A percentile compares a stretch with the other conserved stretches of the same genome.
These are phyloP conservation scores for Pseudorectes ferrugineus DNA, from an alignment of 2,113 vertebrate species.

Conservation along the genomic window DNA sequence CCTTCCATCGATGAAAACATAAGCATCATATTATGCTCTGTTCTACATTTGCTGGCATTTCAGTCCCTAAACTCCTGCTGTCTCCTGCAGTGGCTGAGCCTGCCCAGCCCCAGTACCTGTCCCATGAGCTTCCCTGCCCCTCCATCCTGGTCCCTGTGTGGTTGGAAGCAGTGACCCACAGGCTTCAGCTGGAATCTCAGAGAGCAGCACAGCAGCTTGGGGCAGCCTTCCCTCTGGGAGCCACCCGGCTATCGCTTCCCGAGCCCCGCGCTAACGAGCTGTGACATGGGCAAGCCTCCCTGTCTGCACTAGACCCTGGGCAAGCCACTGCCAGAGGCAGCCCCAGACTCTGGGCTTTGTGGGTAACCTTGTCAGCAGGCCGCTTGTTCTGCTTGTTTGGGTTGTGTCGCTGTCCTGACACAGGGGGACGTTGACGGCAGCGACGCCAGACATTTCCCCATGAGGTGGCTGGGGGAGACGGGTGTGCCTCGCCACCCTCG, in stretches of 20 bases:
- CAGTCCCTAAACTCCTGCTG: background rate
- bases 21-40: background rate
- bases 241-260: background rate
- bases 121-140: background rate
- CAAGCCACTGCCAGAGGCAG: background rate
- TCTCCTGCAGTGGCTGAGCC: accelerated
- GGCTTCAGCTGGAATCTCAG: background rate
- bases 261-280: background rate
- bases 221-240: background rate
- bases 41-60: background rate
- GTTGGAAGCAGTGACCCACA: background rate
- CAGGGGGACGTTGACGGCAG: accelerated
- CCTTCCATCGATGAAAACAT: background rate
- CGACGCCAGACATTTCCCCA: accelerated
- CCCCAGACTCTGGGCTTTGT: background rate
- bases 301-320: background rate
- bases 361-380: background rate
- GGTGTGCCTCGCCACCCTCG: accelerated
- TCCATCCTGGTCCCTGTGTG: background rate
- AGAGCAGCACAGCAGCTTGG: background rate
- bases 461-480: accelerated
- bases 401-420: background rate
- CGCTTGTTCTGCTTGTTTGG: background rate
- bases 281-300: background rate
- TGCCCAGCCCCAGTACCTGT: background rate